Evolutionary conservation across 2,113 vertebrate genomes (phyloP), one percentile per base, ranked within the genome.

Genomic region (Chaetorhynchus papuensis): DNA sequence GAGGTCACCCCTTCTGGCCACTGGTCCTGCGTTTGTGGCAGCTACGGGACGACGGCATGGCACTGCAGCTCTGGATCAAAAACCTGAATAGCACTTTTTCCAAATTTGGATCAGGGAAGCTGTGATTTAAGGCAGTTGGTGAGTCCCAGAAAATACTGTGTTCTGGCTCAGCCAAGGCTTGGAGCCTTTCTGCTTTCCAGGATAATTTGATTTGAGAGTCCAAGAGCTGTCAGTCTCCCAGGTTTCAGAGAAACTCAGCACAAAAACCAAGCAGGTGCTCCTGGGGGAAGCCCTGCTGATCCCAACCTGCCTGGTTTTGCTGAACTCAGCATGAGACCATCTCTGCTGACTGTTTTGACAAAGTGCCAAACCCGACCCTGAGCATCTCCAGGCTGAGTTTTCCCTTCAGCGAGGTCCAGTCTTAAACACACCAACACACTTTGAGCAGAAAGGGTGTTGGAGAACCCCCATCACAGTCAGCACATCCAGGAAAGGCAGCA

Each of bases 111-210:
- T 77, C 66, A 24, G 5, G 2, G 72, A 77, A 93, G 47, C 52
- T 89, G 26, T 52, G 50, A 82, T 82, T 87, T 71, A 71, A 82
- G 57, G 85, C 57, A 72, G 12, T 24, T 72, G n/a, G 75, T 68
- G 86, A 83, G 87, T 80, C 64, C 24, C 80, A 89, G 86, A 75
- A 93, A 71, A 71, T 39, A 59, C 20, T 2, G 1, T 39, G 52
- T 81, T 89, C 76, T 87, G 89, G 72, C 76, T 44, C 78, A 68
- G 57, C 30, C 42, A 49, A 77, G 35, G 27, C 47, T 83, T 50
- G 15, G 28, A 94, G 71, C 63, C 33, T 77, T 83, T 83, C 71
- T 86, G 80, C 72, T 87, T 94, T 94, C 72, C 86, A 90, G 93
- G 86, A 89, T 90, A 63, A 83, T 90, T 92, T 86, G 68, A 70